Evolutionary conservation across 2,113 vertebrate genomes (phyloP).

Genomic region (Phodopus roborovskii): DNA sequence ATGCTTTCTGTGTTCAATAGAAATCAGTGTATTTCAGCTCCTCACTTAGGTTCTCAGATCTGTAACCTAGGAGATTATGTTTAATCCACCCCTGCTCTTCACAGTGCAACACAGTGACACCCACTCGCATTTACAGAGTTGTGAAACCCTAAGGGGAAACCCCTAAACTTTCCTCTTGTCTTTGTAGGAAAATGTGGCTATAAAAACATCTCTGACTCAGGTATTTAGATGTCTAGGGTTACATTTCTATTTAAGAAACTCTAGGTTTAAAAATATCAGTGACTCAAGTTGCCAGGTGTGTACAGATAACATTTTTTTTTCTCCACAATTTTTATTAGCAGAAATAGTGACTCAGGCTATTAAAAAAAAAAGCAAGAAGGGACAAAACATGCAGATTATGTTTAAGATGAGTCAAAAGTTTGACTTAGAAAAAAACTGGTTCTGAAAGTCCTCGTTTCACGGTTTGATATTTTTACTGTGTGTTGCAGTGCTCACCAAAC

Average conservation of each 20-base stretch:
- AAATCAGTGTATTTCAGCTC: constrained; percentile 13
- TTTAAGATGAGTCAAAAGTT: constrained; percentile 25
- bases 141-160: constrained; percentile 74
- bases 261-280: constrained; percentile 68
- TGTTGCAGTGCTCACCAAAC: background rate
- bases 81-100: background rate
- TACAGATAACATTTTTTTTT: constrained; percentile 47
- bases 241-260: constrained; percentile 71
- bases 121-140: constrained; percentile 13
- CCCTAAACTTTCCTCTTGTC: constrained; percentile 79
- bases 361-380: constrained; percentile 45
- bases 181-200: constrained; percentile 75
- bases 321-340: constrained; percentile 61
- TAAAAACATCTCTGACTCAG: constrained; percentile 66
- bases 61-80: background rate
- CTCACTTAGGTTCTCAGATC: background rate
- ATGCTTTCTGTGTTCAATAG: background rate
- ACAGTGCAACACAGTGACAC: background rate
- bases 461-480: background rate
- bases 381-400: background rate
- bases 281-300: constrained; percentile 54
- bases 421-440: background rate
- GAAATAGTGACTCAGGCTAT: constrained; percentile 64
- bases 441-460: constrained; percentile 21
- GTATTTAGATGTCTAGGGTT: background rate